Conservation (phyloP, 2,888 invertebrate genomes). For the Tortrix viridana region DNA sequence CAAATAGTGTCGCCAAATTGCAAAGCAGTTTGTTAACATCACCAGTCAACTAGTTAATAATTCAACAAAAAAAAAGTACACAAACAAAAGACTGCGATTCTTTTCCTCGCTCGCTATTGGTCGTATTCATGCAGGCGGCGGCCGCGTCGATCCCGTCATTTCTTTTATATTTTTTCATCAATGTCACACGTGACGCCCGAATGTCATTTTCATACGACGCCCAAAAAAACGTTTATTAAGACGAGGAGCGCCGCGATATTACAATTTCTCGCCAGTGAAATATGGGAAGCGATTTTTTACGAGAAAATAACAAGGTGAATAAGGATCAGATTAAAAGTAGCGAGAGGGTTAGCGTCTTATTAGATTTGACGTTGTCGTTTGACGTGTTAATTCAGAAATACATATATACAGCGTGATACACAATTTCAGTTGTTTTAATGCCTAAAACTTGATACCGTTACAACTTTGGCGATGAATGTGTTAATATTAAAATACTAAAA, state of each 20-base stretch:
- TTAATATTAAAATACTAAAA: too few relatives aligned
- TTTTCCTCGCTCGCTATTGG: neutral
- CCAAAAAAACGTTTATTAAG: conserved; percentile 83
- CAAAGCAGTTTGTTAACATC: too few relatives aligned
- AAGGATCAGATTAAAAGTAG: conserved; percentile 71
- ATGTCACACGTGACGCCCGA: conserved; percentile 83
- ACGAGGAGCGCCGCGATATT: conserved; percentile 74
- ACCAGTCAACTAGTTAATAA: too few relatives aligned
- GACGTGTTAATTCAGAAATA: conserved; percentile 3
- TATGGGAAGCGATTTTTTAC: conserved; percentile 83
- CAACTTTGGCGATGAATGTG: too few relatives aligned
- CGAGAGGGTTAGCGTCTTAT: conserved; percentile 58
- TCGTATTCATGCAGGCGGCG: conserved; percentile 36
- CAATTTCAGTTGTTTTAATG: too few relatives aligned
- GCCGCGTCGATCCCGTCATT: conserved; percentile 72
- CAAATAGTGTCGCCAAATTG: too few relatives aligned
- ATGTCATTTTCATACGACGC: conserved; percentile 81
- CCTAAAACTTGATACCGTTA: too few relatives aligned
- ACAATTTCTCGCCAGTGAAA: conserved; percentile 82
- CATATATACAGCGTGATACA: neutral
- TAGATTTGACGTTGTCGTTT: conserved; percentile 26
- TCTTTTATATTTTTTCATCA: conserved; percentile 84
- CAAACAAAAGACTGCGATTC: neutral
- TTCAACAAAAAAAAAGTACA: neutral
- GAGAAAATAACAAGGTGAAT: conserved; percentile 81